Percentiles rank a stretch among this genome's conserved stretches.
Evolutionary conservation across 1,140 invertebrate species (phyloP).

Genomic region (Drosophila mayri): DNA sequence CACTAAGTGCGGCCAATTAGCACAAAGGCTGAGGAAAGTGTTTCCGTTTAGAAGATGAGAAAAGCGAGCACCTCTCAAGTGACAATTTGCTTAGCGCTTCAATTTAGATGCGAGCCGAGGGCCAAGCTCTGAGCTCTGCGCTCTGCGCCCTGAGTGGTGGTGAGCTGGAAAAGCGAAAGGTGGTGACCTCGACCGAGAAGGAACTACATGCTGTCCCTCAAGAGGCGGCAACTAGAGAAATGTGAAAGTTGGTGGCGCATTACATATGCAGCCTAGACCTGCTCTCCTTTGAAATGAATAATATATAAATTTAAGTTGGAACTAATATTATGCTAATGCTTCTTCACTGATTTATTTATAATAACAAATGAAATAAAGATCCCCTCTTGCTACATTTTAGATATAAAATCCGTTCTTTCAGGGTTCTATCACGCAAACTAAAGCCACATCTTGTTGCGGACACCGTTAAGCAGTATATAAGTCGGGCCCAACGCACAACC

Average conservation of each 20-base stretch:
- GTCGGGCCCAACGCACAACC: slow-evolving; percentile 83
- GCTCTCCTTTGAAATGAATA: not conserved
- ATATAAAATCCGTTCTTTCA: slow-evolving; percentile 15
- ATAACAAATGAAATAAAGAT: not conserved
- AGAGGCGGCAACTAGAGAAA: not conserved
- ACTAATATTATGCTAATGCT: not conserved
- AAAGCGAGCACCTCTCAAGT: slow-evolving; percentile 71
- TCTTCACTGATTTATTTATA: not conserved
- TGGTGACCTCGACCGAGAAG: slow-evolving; percentile 47
- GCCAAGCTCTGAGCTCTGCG: not conserved
- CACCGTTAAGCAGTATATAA: slow-evolving; percentile 84
- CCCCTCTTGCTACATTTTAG: not conserved
- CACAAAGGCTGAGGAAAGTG: slow-evolving; percentile 79
- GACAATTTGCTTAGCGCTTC: slow-evolving; percentile 68
- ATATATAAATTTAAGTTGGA: fast-evolving
- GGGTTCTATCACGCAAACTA: slow-evolving; percentile 81
- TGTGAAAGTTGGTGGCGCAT: not conserved
- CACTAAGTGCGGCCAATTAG: slow-evolving; percentile 78
- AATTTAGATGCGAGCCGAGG: slow-evolving; percentile 52
- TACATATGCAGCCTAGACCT: not conserved
- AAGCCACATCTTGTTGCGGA: slow-evolving; percentile 85
- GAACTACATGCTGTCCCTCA: slow-evolving; percentile 21
- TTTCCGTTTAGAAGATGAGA: slow-evolving; percentile 75
- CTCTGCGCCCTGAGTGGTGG: not conserved
- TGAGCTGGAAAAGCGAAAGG: slow-evolving; percentile 7